A percentile compares a stretch with the other conserved stretches of the same genome.
Evolutionary conservation across 2,797 vertebrate species (phyloP).

Genomic region (Adelosebastes latens): DNA sequence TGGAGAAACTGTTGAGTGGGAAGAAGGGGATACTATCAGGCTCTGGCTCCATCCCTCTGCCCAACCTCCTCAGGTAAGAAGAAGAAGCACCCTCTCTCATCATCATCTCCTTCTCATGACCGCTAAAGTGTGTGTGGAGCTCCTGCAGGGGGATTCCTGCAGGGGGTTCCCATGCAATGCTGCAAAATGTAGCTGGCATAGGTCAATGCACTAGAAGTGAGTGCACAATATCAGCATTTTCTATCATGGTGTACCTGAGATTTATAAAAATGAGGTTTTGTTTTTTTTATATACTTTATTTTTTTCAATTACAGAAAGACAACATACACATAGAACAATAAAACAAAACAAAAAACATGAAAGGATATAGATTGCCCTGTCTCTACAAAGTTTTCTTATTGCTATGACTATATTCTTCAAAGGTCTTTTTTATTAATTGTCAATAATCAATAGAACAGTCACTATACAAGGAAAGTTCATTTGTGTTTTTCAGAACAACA

Average conservation of each 20-base stretch:
- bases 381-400: too few species aligned
- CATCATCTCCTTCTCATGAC: slow-evolving; percentile 10
- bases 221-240: background rate
- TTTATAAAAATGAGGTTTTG: background rate
- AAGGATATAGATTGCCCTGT: too few species aligned
- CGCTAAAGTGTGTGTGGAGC: slow-evolving; percentile 5
- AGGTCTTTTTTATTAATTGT: too few species aligned
- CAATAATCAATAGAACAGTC: too few species aligned
- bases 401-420: too few species aligned
- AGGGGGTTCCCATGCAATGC: slow-evolving; percentile 35
- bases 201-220: slow-evolving; percentile 32
- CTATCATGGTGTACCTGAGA: background rate
- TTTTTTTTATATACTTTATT: too few species aligned
- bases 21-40: slow-evolving; percentile 94
- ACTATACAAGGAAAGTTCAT: too few species aligned
- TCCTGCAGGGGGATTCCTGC: slow-evolving; percentile 33
- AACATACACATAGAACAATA: too few species aligned
- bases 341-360: too few species aligned
- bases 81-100: background rate
- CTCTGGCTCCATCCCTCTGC: slow-evolving; percentile 93
- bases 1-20: slow-evolving; percentile 96
- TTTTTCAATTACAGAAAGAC: too few species aligned
- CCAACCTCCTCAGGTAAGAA: slow-evolving; percentile 94
- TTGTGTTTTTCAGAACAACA: too few species aligned
- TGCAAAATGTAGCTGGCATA: slow-evolving; percentile 35